phyloP scores from a whole-genome alignment of 2,888 invertebrate genomes.

The Phrixothrix hirtus region DNA sequence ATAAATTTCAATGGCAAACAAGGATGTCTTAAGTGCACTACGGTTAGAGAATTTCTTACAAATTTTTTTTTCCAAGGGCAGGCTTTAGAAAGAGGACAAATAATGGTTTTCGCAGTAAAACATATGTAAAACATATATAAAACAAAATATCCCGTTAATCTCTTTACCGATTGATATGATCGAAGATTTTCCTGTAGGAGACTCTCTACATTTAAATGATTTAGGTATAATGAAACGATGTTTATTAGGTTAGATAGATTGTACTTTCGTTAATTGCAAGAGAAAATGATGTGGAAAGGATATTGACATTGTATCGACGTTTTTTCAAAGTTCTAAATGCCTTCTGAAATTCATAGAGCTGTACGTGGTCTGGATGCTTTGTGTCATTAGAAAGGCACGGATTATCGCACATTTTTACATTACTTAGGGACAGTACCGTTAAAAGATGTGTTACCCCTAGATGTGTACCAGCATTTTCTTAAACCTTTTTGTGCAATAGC shows the following conservation, averaged over 20 bases:
- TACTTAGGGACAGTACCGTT: not conserved
- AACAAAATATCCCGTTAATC: conserved; percentile 7
- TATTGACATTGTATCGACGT: not conserved
- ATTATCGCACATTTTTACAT: conserved; percentile 1
- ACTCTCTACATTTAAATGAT: conserved; percentile 33
- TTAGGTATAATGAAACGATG: conserved; percentile 29
- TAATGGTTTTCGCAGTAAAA: conserved; percentile 1
- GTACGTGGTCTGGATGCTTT: not conserved
- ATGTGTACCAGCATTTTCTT: conserved; percentile 3
- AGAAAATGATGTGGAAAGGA: conserved; percentile 1
- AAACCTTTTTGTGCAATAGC: not conserved
- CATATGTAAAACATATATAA: not conserved
- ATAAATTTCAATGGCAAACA: not conserved
- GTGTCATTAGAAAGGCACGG: not conserved
- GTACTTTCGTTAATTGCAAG: conserved; percentile 3
- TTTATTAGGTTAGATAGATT: conserved; percentile 18
- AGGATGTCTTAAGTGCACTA: conserved; percentile 2
- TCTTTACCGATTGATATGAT: conserved; percentile 33
- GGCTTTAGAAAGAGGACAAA: not conserved
- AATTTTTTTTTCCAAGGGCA: not conserved
- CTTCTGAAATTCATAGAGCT: conserved; percentile 2
- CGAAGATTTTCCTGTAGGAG: conserved; percentile 29
- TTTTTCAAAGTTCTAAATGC: not conserved
- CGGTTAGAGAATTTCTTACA: conserved; percentile 1
- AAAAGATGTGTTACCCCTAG: not conserved